Evolutionary conservation across 2,113 vertebrate species (phyloP).

Genomic region (Gobiocypris rarus): DNA sequence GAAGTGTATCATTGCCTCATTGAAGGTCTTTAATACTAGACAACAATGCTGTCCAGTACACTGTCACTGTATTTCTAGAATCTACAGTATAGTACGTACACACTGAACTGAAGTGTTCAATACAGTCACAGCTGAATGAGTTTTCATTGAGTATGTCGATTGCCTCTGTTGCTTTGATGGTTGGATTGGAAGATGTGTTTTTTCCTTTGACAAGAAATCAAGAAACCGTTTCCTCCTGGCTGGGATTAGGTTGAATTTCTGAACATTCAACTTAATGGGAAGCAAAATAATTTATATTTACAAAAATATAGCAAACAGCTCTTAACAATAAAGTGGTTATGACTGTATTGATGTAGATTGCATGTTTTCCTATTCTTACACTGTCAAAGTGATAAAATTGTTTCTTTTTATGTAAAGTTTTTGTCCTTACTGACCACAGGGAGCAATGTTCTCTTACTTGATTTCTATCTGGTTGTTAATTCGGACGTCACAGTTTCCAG

Average conservation of each 20-base stretch:
- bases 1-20: not conserved
- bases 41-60: constrained; percentile 54
- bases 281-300: not conserved
- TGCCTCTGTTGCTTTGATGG: not conserved
- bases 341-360: not conserved
- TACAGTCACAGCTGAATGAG: not conserved
- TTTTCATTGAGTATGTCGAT: not conserved
- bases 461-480: not conserved
- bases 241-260: not conserved
- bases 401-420: not conserved
- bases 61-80: not conserved
- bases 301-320: not conserved
- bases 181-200: not conserved
- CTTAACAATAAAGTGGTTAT: not conserved
- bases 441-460: not conserved
- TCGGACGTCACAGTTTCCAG: not conserved
- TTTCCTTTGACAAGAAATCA: not conserved
- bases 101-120: constrained; percentile 2
- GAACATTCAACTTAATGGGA: not conserved
- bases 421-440: not conserved
- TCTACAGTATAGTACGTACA: not conserved
- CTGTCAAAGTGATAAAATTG: not conserved
- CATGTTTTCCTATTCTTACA: not conserved
- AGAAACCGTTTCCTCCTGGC: no score
- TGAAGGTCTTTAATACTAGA: constrained; percentile 15